Conservation (phyloP, 2,113 vertebrate genomes). For the Daboia siamensis region DNA sequence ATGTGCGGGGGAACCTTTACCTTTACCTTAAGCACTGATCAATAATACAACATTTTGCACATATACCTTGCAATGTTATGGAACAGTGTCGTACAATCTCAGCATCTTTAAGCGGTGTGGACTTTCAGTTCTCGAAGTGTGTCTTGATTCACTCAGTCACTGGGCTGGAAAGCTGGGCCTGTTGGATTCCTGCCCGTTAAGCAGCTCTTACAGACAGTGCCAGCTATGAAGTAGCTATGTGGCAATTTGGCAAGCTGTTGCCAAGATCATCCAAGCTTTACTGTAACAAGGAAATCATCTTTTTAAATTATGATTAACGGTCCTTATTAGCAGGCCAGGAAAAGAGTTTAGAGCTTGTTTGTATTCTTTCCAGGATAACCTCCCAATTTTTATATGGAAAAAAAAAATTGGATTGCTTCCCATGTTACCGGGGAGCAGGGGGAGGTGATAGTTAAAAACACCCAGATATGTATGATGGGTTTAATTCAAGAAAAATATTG, state of each 20-base stretch:
- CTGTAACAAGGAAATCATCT: slow-evolving; percentile 1
- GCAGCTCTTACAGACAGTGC: background rate
- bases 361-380: background rate
- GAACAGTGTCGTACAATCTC: background rate
- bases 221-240: background rate
- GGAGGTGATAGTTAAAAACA: background rate
- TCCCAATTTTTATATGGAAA: background rate
- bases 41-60: background rate
- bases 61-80: background rate
- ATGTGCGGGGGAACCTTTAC: too few species aligned
- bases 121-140: background rate
- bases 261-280: background rate
- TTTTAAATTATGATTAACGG: background rate
- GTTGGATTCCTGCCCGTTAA: background rate
- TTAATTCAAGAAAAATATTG: background rate
- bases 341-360: slow-evolving; percentile 10
- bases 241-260: background rate
- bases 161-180: background rate
- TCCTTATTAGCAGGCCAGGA: slow-evolving; percentile 33
- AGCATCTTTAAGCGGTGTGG: background rate
- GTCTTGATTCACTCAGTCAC: background rate
- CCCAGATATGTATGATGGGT: background rate
- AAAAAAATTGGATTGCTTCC: background rate
- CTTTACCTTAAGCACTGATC: background rate
- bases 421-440: background rate